Evolutionary conservation across 2,888 invertebrate genomes (phyloP), one percentile per base, ranked within the genome.

Genomic region (Lysandra bellargus): DNA sequence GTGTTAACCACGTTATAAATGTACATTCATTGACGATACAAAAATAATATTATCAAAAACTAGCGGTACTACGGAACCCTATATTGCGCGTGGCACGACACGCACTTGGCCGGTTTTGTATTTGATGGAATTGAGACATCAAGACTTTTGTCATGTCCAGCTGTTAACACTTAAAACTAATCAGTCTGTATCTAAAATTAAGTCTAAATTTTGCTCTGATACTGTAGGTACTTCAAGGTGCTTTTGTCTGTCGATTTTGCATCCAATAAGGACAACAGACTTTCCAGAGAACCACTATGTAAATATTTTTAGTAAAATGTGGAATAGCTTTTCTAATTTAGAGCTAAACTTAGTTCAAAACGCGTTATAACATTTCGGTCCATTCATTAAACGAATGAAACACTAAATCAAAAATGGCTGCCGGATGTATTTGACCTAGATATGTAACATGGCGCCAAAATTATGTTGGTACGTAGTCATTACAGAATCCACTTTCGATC

Each of bases 391-490:
- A 30, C 30, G 57, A 76, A 53, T 53, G 57, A 57, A 53, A 76
- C 14, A 57, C 14, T 30, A 57, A 57, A 76, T 53, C 30, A 76
- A 57, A 76, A 57, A 57, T 76, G 53, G 57, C 76, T 76, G 33
- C 76, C 76, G 76, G 76, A 76, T 57, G 76, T 76, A 33, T 76
- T 57, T 76, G 76, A 76, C 76, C 76, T 30, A 76, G 33, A 76
- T 76, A 74, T n/a, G 33, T 33, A 33, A 57, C 33, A 76, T 76
- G 76, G 76, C 76, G 76, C 76, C 76, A 76, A 76, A 76, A 57
- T 76, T 44, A 44, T n/a, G 7, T 6, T n/a, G n/a, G 40, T 74
- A 23, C 44, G 14, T 7, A 44, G 40, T 74, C 23, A 44, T 74
- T 74, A 74, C n/a, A n/a, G 74, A 74, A 44, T n/a, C 23, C 12